Evolutionary conservation across 2,113 vertebrate genomes (phyloP), one percentile per base, ranked within the genome.

Genomic region (Calidris pygmaea): DNA sequence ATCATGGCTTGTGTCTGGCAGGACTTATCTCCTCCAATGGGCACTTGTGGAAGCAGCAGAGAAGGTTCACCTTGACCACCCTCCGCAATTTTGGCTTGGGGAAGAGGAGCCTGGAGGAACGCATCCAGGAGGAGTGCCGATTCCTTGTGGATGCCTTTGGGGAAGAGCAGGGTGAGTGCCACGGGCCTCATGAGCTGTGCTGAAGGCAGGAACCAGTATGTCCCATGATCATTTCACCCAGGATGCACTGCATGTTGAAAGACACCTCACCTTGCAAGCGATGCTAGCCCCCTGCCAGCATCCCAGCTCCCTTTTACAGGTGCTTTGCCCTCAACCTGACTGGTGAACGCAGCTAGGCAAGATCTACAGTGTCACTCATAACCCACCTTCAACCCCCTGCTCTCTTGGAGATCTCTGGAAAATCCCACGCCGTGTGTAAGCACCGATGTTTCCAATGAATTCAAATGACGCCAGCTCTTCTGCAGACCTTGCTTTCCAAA

Each of bases 1-100:
- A 84, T 0, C 0, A 14, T 19, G 4, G 3, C 3, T 0, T 66
- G 12, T 74, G 56, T 59, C 52, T 80, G 34, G 10, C 93, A 98
- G 98, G 98, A 68, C 18, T 98, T 84, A 1, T 98, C 73, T 2
- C 3, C 3, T 97, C 98, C 14, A 98, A 3, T 1, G 98, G 98
- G 4, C 70, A 95, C 70, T 5, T 2, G 11, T 98, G 98, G 98
- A 98, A 98, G 90, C 96, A 97, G 47, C 98, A 98, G 91, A 98
- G 98, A 65, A 98, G 98, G 83, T 98, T 98, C 82, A 92, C 98
- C 68, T 96, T 98, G 83, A 88, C 72, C 50, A 98, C 93, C 0
- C 97, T 99, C 23, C 98, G 96, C 45, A 99, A 98, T 94, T 98
- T 99, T 16, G 98, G 98, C 60, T 5, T 98, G 93, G 98, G 98